Evolutionary conservation across 2,797 vertebrate genomes (phyloP).

Genomic region (Nothura maculosa): DNA sequence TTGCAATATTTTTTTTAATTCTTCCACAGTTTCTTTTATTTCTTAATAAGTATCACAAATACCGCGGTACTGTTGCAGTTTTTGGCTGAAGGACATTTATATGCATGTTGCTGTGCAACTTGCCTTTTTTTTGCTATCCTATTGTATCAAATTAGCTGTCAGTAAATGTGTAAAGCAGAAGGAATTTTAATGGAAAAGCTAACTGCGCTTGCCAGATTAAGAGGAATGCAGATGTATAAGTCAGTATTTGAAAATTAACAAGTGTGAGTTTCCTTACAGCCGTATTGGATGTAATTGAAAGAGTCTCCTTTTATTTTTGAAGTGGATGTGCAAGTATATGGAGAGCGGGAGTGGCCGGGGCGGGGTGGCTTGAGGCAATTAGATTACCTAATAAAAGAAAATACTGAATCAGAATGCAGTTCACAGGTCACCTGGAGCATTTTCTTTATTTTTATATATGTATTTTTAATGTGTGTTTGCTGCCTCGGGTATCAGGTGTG

Average conservation of each 20-base stretch:
- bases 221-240: not conserved
- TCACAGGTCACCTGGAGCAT: not conserved
- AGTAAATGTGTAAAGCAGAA: conserved; percentile 17
- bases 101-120: conserved; percentile 20
- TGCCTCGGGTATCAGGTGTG: not conserved
- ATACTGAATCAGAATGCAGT: not conserved
- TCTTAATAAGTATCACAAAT: not conserved
- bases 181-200: not conserved
- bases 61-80: not conserved
- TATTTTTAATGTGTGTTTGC: not conserved
- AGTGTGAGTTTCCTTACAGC: conserved; percentile 22
- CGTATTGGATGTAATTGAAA: not conserved
- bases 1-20: not conserved
- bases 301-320: conserved; percentile 16
- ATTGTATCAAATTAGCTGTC: not conserved
- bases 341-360: conserved; percentile 50
- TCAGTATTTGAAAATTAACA: not conserved
- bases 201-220: not conserved
- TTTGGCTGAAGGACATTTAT: not conserved
- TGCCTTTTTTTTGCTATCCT: not conserved
- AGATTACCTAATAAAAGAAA: conserved; percentile 46
- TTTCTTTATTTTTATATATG: not conserved
- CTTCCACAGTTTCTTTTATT: conserved; percentile 16
- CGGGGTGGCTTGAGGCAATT: conserved; percentile 13
- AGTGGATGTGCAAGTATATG: conserved; percentile 18